phyloP scores from a whole-genome alignment of 2,797 vertebrate species.

The Ptychadena robeensis region DNA sequence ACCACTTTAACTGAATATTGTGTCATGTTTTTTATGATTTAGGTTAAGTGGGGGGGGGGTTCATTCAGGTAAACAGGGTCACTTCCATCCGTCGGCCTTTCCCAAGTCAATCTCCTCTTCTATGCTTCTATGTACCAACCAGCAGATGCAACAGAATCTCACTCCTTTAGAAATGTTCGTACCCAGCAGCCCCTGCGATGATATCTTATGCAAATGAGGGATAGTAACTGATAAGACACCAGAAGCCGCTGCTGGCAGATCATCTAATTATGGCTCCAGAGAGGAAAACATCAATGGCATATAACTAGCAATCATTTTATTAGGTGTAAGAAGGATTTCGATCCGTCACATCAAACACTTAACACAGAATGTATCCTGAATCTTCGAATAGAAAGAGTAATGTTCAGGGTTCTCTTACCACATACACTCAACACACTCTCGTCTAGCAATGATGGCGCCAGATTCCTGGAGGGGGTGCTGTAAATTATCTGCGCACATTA shows the following conservation, averaged over 20 bases:
- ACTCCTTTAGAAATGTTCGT: neutral
- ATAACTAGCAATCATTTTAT: conserved; percentile 19
- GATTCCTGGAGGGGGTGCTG: neutral
- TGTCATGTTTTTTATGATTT: no score
- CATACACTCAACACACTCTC: neutral
- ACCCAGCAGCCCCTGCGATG: neutral
- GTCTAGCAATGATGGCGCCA: neutral
- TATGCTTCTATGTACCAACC: neutral
- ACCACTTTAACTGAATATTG: no score
- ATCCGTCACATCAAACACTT: neutral
- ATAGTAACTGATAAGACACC: conserved; percentile 11
- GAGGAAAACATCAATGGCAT: neutral
- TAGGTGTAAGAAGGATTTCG: neutral
- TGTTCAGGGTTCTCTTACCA: neutral
- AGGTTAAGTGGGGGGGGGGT: no score
- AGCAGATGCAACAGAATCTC: neutral
- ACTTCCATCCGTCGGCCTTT: no score
- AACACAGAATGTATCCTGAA: neutral
- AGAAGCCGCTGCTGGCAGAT: neutral
- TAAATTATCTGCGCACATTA: neutral
- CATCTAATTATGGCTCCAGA: conserved; percentile 14
- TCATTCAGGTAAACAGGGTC: no score
- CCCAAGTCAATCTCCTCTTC: no score
- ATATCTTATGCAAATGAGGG: conserved; percentile 31
- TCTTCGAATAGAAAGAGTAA: neutral